Conservation (phyloP, 2,888 invertebrate genomes). For the Oscheius sp. region DNA sequence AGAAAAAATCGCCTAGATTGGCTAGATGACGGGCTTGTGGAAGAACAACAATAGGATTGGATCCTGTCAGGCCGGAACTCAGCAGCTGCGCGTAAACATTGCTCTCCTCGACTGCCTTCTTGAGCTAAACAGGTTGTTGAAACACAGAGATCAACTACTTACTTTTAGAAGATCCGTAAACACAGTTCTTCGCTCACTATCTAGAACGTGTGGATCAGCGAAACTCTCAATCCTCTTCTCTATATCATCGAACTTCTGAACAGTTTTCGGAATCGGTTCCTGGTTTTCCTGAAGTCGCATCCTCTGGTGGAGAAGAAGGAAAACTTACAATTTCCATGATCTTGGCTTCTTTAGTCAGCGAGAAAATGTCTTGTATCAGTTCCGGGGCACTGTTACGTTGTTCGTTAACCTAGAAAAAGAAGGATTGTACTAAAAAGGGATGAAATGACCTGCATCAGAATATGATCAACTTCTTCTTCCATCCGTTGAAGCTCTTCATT, state of each 20-base stretch:
- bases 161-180: background rate
- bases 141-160: background rate
- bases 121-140: background rate
- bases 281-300: background rate
- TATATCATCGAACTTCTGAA: background rate
- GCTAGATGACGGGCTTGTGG: background rate
- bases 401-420: background rate
- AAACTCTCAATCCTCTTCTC: background rate
- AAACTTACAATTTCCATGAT: background rate
- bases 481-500: background rate
- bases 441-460: background rate
- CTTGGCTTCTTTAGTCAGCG: background rate
- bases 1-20: background rate
- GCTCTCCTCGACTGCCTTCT: background rate
- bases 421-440: background rate
- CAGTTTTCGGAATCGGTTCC: background rate
- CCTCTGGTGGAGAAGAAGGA: background rate
- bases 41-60: background rate
- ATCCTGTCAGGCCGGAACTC: background rate
- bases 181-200: background rate
- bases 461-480: conserved; percentile 10
- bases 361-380: background rate
- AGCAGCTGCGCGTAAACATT: background rate
- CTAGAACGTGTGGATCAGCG: background rate
- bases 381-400: background rate